phyloP scores from a whole-genome alignment of 2,113 vertebrate species.

The Lontra canadensis region DNA sequence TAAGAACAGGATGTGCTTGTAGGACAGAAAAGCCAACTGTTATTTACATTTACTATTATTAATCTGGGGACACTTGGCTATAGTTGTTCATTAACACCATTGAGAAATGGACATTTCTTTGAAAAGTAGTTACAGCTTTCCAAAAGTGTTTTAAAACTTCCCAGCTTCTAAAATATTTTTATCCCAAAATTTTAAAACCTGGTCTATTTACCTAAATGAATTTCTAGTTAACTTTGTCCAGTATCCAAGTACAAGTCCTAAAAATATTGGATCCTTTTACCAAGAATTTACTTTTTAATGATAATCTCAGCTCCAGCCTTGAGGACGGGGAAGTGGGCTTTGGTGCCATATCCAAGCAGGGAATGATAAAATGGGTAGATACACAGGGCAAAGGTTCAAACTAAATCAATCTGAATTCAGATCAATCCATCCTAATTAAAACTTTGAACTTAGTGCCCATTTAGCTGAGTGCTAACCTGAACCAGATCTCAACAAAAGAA shows the following conservation, averaged over 20 bases:
- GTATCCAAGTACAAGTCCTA: neutral
- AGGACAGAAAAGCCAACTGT: neutral
- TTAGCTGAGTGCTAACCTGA: neutral
- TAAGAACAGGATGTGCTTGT: neutral
- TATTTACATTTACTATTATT: neutral
- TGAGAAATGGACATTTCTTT: conserved; percentile 1
- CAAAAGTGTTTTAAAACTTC: neutral
- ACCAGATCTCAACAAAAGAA: neutral
- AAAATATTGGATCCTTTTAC: neutral
- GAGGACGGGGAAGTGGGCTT: neutral
- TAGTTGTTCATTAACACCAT: neutral
- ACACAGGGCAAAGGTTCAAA: neutral
- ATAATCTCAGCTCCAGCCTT: neutral
- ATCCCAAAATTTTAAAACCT: neutral
- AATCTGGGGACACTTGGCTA: neutral
- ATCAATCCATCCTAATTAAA: neutral
- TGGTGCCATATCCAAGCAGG: neutral
- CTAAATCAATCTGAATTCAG: neutral
- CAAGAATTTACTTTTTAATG: neutral
- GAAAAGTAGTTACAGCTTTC: neutral
- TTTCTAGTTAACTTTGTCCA: neutral
- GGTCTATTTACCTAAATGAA: neutral
- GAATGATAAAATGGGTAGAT: neutral
- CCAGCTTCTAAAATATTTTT: neutral
- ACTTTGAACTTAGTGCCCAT: neutral